Conservation (phyloP, 2,113 vertebrate species). For the Gymnobelideus leadbeateri region DNA sequence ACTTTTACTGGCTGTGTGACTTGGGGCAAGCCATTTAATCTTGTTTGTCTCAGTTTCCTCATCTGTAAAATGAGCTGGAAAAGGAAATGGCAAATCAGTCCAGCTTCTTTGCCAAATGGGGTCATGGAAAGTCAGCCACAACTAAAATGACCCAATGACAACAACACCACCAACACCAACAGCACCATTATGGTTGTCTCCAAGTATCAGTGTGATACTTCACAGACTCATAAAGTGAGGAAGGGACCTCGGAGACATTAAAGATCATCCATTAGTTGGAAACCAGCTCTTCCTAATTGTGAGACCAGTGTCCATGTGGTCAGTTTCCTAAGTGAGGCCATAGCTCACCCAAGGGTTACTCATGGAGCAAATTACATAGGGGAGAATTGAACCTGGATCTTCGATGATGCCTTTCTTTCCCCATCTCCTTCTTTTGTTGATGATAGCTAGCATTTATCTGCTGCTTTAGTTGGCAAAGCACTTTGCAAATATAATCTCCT, state of each 20-base stretch:
- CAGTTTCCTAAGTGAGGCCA: background rate
- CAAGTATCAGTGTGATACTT: background rate
- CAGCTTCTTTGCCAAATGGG: background rate
- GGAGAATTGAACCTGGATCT: too few relatives aligned
- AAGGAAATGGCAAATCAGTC: background rate
- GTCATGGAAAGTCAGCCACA: background rate
- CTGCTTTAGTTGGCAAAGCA: too few relatives aligned
- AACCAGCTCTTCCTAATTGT: background rate
- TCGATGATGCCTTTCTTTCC: background rate
- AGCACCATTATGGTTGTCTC: background rate
- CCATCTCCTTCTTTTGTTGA: background rate
- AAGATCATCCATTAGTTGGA: background rate
- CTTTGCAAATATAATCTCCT: too few relatives aligned
- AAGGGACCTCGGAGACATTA: background rate
- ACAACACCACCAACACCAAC: too few relatives aligned
- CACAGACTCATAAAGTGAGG: too few relatives aligned
- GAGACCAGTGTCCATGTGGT: background rate
- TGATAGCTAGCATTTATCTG: too few relatives aligned
- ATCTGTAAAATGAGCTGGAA: background rate
- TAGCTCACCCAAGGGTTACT: background rate
- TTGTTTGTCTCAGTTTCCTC: background rate
- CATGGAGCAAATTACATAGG: too few relatives aligned
- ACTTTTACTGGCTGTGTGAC: background rate
- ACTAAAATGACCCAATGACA: background rate
- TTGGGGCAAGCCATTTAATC: background rate